Base-by-base conservation (phyloP, 2,113 vertebrate species). In the Pogona vitticeps region DNA sequence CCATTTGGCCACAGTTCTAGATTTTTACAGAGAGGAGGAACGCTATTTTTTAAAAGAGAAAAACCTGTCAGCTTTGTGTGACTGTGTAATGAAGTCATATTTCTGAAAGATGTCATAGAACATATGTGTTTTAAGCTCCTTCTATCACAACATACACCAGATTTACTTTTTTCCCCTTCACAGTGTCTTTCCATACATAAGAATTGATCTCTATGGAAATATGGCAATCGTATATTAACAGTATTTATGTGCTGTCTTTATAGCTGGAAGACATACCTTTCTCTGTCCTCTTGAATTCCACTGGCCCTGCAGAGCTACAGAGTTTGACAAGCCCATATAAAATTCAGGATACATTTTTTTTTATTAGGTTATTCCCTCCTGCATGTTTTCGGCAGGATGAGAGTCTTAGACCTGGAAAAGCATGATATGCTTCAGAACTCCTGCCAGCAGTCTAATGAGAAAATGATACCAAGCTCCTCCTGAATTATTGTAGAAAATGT, bases 271-370 rank as follows among this genome's bases (percentile, higher is more conserved):
- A 15, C 72, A 70, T 52, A 21, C 42, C 63, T 83, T 78, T 52
- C 31, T 23, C 84, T 80, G 26, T 70, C 59, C 33, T 46, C 78
- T n/a, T 5, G 2, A 91, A 82, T 81, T 89, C 84, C 0, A 0
- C 52, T 73, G 78, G 80, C 72, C 72, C 42, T 20, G 21, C 42
- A 46, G 77, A 59, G 46, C 33, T 36, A 0, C 42, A 1, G 82
- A 76, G 81, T 5, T 84, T 86, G 85, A 81, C 33, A 84, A 82
- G 75, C 6, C 0, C 42, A 76, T n/a, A 3, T 80, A 40, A 92
- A 94, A 93, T 80, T 75, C 73, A 68, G 73, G 59, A n/a, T 42
- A 40, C 17, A 28, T 92, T 86, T 88, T 92, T 86, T 88, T 7
- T 58, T 52, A 86, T 88, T 63, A 68, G 58, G 82, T 82, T 84